Base-by-base conservation (phyloP, 2,797 vertebrate genomes). In the Syndactyla subalaris region DNA sequence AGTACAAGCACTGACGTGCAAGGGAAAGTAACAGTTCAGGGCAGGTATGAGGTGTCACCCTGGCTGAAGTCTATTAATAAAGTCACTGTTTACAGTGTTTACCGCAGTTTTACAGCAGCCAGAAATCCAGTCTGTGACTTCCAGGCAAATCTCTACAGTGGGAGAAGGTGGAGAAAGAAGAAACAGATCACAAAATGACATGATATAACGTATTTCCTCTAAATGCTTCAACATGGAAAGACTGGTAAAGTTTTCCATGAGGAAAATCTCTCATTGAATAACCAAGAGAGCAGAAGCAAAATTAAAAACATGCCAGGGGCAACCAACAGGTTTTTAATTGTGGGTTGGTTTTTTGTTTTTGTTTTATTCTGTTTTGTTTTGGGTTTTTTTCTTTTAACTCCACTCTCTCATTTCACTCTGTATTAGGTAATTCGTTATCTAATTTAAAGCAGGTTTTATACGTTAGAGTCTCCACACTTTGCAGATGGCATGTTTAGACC, bases 401-500 rank as follows among this genome's bases (percentile, higher is more conserved):
- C 51, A 71, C n/a, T 79, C 22, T 92, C 62, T 88, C 72, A 30
- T 94, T 90, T 93, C 55, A 57, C 27, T 77, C 26, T 34, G 32
- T 43, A 52, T 92, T 96, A 93, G 51, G 49, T 84, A 94, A 95
- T 52, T 83, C 7, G 1, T 95, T 95, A 89, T 70, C 80, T 94
- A 93, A 81, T 89, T 88, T 75, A 83, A 71, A 83, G 39, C 30
- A 85, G 62, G 65, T 38, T 77, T 58, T 67, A 61, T 5, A 2
- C 0, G 0, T 48, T 86, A 63, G 29, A 67, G 15, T 75, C 58
- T 88, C 62, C 38, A 71, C 21, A 76, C 22, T 89, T 63, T 78
- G 39, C 55, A 89, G 80, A 32, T 88, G 86, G 74, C 77, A 88
- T 75, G 65, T 73, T 92, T 89, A 76, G 75, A 78, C 81, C 75